Base-by-base conservation (phyloP, 64 coral and sea anemone species). In the Trachythela sp. region DNA sequence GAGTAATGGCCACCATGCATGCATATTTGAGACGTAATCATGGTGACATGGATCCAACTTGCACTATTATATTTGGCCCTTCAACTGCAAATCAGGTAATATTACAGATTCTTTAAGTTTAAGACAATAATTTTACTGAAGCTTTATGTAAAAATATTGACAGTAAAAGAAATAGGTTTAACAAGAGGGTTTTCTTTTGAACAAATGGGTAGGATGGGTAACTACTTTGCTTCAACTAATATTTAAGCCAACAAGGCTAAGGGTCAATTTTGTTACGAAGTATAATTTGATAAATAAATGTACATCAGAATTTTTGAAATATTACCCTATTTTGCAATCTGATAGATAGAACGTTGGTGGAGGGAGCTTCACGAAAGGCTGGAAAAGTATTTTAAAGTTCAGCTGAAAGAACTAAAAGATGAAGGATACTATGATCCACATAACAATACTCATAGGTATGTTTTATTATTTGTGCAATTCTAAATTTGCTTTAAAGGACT, bases 311-410 rank as follows among this genome's bases (percentile, higher is more conserved):
- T n/a, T n/a, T n/a, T n/a, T n/a, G n/a, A n/a, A n/a, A n/a, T n/a
- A n/a, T n/a, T n/a, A n/a, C n/a, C n/a, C n/a, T n/a, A n/a, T n/a
- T n/a, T n/a, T n/a, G n/a, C n/a, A n/a, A n/a, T 40, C 20, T 34
- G 20, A 2, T 80, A 80, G 75, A 80, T 80, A 34, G 75, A 80
- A 37, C 75, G 75, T 34, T 80, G 75, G 75, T 80, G 75, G 75
- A 80, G 31, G 34, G 75, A 80, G 8, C 20, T 80, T 15, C 38
- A 80, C 20, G 9, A 80, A 2, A 2, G 75, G 9, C 20, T 80
- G 34, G 75, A 80, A 18, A 36, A 80, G 31, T 80, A 34, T 9
- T 80, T 80, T 37, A 80, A 80, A 36, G 8, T 34, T 9, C 32
- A 80, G 10, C 38, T 80, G 8, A 34, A 8, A 11, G 13, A 15